Base-by-base conservation (phyloP, 2,888 invertebrate genomes). In the Tetrapedia diversipes region DNA sequence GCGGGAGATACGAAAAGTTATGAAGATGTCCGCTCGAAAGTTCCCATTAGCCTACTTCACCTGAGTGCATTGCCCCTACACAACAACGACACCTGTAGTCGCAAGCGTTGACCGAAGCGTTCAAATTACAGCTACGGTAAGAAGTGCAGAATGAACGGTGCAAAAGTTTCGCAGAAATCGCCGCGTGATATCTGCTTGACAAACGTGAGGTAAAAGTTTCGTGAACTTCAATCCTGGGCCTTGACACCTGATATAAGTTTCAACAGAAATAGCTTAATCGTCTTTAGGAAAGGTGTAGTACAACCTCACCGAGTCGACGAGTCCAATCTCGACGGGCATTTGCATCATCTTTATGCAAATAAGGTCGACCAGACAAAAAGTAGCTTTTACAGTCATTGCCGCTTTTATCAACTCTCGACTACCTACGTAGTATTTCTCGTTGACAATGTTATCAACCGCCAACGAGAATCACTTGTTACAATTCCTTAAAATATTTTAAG, bases 41-140 rank as follows among this genome's bases (percentile, higher is more conserved):
- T 71, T 60, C 70, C 75, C 71, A 71, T 75, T 79, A 79, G 57
- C 75, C 63, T 67, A 71, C 51, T 70, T 70, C 64, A 67, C 29
- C 19, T 14, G 24, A 27, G 34, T 37, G 6, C 59, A 32, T 57
- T 16, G 27, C n/a, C 59, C n/a, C 57, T 34, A 29, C 37, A 6
- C 32, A 64, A 67, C 47, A 63, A 32, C 37, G 54, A 29, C 27
- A 22, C 69, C 29, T 37, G 8, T 45, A 16, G 7, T 16, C 63
- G 7, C n/a, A 2, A n/a, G 37, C 56, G 22, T 27, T 16, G 11
- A 14, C 29, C 37, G n/a, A 39, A 54, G 29, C 16, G 29, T 56
- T 47, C 45, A 19, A 45, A 56, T 11, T 14, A 19, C 45, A 24
- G 10, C 10, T 11, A 8, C 8, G n/a, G n/a, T 27, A 59, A 24